Conservation (phyloP, 2,113 vertebrate species). For the Rissa tridactyla region DNA sequence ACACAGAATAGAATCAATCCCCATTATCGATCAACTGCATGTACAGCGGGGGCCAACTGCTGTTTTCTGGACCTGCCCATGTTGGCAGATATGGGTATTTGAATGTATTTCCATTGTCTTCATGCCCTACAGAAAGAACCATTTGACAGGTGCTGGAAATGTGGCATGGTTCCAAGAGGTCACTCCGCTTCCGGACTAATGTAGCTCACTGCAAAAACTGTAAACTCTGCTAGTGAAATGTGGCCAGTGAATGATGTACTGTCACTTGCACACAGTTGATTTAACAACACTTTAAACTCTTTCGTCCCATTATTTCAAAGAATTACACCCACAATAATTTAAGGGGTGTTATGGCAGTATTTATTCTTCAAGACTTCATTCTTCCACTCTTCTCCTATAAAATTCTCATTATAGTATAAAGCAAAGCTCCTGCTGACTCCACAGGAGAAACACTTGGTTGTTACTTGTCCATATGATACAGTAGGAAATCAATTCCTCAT, state of each 20-base stretch:
- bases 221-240: neutral
- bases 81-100: neutral
- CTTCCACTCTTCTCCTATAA: neutral
- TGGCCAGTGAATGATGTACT: neutral
- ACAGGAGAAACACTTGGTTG: neutral
- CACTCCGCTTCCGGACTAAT: neutral
- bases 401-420: neutral
- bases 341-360: neutral
- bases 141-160: constrained; percentile 38
- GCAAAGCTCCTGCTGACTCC: neutral
- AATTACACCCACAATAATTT: neutral
- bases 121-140: constrained; percentile 13
- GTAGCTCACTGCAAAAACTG: neutral
- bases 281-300: neutral
- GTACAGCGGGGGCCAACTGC: neutral
- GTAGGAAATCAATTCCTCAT: neutral
- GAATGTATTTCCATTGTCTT: constrained; percentile 1
- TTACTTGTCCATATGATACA: neutral
- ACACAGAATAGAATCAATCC: neutral
- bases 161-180: neutral
- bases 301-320: neutral
- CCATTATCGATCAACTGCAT: neutral
- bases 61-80: neutral
- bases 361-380: neutral
- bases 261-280: neutral